Conservation (phyloP, 2,113 vertebrate genomes). For the Macheiramphus alcinus region DNA sequence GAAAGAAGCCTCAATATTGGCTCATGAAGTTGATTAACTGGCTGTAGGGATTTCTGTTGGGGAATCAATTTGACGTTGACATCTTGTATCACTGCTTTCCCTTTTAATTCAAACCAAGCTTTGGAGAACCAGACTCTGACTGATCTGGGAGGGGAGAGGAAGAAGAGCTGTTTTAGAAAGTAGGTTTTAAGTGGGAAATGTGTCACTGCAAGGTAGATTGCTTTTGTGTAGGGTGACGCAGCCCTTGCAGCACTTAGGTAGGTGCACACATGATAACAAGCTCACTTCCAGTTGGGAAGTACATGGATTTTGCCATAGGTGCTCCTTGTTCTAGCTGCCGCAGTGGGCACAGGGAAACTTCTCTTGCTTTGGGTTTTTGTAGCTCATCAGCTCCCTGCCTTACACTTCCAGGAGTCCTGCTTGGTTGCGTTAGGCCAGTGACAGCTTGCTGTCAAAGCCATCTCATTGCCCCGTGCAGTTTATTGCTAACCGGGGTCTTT, state of each 20-base stretch:
- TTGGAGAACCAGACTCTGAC: not conserved
- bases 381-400: not conserved
- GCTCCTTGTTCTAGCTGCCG: not conserved
- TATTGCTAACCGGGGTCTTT: fast-evolving
- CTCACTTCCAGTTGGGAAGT: not conserved
- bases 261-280: fast-evolving
- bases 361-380: not conserved
- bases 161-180: not conserved
- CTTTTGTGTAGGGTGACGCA: not conserved
- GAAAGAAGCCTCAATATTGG: not conserved
- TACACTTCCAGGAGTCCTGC: fast-evolving
- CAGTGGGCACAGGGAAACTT: not conserved
- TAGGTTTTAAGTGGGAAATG: not conserved
- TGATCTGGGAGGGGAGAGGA: not conserved
- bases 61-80: fast-evolving
- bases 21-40: fast-evolving
- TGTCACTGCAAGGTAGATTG: fast-evolving
- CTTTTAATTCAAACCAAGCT: not conserved
- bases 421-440: fast-evolving
- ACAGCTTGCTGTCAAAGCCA: fast-evolving
- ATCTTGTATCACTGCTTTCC: not conserved
- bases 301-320: fast-evolving
- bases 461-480: fast-evolving
- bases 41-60: not conserved
- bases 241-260: not conserved